These are phyloP conservation scores for Onchidella celtica DNA, from an alignment of 2,888 invertebrate species.

Conservation along the genomic window DNA sequence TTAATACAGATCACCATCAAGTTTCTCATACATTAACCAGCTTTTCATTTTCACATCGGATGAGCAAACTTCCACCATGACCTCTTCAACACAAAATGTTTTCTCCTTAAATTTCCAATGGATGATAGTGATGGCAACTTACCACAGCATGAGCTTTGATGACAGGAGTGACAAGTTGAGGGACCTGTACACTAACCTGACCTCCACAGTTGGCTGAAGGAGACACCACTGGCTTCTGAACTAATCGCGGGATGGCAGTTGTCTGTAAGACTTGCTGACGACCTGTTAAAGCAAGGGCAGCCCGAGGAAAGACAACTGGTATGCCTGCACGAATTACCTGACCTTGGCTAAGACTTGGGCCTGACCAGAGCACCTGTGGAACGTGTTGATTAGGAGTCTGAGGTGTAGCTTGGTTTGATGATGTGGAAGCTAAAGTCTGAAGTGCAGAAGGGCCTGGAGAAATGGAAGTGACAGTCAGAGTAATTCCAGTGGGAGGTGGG, in stretches of 20 bases:
- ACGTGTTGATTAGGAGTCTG: neutral
- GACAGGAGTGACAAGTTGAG: conserved; percentile 21
- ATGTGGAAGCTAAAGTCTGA: conserved; percentile 12
- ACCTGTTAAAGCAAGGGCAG: conserved; percentile 19
- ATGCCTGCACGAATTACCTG: conserved; percentile 32
- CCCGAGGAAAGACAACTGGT: conserved; percentile 36
- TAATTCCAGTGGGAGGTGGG: conserved; percentile 18
- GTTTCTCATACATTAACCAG: too few species aligned
- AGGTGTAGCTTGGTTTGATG: neutral
- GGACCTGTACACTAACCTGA: conserved; percentile 30
- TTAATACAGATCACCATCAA: too few species aligned
- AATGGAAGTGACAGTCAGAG: conserved; percentile 44
- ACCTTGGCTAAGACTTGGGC: neutral
- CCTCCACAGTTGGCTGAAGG: conserved; percentile 4
- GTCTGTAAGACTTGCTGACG: conserved; percentile 31
- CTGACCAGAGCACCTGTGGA: conserved; percentile 14
- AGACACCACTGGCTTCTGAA: conserved; percentile 32
- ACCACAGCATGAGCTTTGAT: conserved; percentile 23
- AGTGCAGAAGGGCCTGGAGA: conserved; percentile 23
- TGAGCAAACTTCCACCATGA: too few species aligned
- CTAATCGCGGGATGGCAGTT: conserved; percentile 11
- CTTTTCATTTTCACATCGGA: too few species aligned
- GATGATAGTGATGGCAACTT: too few species aligned
- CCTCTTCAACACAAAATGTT: too few species aligned
- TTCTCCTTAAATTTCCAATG: too few species aligned